Evolutionary conservation across 2,797 vertebrate genomes (phyloP), one percentile per base, ranked within the genome.

Genomic region (Serranus cabrilla): DNA sequence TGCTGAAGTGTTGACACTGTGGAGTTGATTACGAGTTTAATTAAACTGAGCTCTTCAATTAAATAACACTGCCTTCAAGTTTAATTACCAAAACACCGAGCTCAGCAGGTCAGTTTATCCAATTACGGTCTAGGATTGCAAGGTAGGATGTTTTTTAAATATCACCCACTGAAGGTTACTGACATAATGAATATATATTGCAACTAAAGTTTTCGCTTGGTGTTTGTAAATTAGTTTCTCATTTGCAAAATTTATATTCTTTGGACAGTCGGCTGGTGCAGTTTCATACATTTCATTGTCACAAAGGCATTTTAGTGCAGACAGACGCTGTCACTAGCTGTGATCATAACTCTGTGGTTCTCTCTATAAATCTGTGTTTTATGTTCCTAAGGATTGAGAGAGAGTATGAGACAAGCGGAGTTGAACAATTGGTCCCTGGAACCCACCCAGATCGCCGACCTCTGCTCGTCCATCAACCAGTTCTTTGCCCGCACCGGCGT

Each of bases 391-490:
- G 97, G 96, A 84, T 92, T 98, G 90, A 97, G 96, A 93, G 97
- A 98, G 89, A 98, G 97, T 83, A 98, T 98, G 97, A 96, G 96
- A 87, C 96, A 97, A 92, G 97, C 97, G 2, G 97, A 98, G 92
- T 90, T 97, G 86, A 97, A 97, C 94, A 97, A 98, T 87, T 98
- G 97, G 97, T 97, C 96, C 78, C 94, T 98, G 87, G 97, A 98
- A 90, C 96, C 97, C 73, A 96, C 96, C 86, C 96, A 97, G 87
- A 97, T 98, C 46, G 97, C 96, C 46, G 97, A 98, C 93, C 96
- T 98, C 78, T 98, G 97, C 94, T 97, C 97, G 68, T 97, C 97
- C 79, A 97, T 98, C 89, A 97, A 97, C 93, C 96, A 98, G 76
- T 98, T 98, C 84, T 98, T 98, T 84, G 94, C 96, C 84, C 97